phyloP scores from a whole-genome alignment of 2,797 vertebrate genomes.

The Capromys pilorides region DNA sequence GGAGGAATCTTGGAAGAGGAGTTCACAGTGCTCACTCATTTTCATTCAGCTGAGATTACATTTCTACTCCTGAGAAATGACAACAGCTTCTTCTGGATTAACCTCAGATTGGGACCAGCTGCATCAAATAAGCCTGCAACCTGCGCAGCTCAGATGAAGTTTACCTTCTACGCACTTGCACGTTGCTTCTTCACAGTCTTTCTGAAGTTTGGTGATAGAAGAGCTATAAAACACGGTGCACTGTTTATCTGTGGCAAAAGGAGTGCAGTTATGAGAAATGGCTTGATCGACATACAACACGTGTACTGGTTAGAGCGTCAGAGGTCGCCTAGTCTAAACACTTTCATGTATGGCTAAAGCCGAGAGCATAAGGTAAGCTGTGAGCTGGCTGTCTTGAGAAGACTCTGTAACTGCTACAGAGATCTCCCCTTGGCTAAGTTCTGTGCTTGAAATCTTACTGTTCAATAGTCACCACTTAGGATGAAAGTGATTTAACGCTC shows the following conservation, averaged over 20 bases:
- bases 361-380: background rate
- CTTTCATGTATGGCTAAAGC: background rate
- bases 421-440: background rate
- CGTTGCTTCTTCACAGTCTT: slow-evolving; percentile 89
- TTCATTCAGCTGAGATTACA: background rate
- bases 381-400: background rate
- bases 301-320: background rate
- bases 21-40: background rate
- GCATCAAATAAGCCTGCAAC: background rate
- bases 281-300: background rate
- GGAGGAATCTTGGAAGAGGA: background rate
- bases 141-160: background rate
- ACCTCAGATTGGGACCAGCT: background rate
- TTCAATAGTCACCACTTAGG: slow-evolving; percentile 34
- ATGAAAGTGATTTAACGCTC: slow-evolving; percentile 42
- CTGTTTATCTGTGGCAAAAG: slow-evolving; percentile 86
- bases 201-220: slow-evolving; percentile 86
- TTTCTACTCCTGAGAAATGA: slow-evolving; percentile 41
- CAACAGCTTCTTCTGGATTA: background rate
- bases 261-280: slow-evolving; percentile 7
- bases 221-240: slow-evolving; percentile 90
- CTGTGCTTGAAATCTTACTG: slow-evolving; percentile 44
- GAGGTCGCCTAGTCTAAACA: background rate
- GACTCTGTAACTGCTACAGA: background rate
- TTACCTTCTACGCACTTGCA: slow-evolving; percentile 96